These are phyloP conservation scores for Collichthys lucidus DNA, from an alignment of 2,113 vertebrate genomes.

Conservation along the genomic window DNA sequence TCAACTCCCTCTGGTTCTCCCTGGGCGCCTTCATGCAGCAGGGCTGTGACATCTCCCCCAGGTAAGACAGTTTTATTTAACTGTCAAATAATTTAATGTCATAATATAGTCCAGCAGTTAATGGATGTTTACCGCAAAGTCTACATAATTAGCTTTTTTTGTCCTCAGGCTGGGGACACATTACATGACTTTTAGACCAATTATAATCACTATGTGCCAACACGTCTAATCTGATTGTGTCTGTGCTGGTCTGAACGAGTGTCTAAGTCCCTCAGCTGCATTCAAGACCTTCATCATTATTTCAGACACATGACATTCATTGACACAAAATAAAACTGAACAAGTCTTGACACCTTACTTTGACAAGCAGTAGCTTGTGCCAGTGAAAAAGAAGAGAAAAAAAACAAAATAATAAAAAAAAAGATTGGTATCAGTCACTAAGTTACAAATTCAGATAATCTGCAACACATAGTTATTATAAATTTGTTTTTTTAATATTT, in stretches of 20 bases:
- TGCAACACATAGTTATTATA: no score
- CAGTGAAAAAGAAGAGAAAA: not conserved
- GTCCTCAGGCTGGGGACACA: constrained; percentile 17
- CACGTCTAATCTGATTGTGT: constrained; percentile 25
- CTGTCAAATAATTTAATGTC: not conserved
- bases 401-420: not conserved
- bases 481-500: no score
- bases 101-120: not conserved
- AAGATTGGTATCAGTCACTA: no score
- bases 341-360: constrained; percentile 12
- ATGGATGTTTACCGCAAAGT: constrained; percentile 6
- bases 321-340: constrained; percentile 39
- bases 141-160: not conserved
- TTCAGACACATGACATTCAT: constrained; percentile 41
- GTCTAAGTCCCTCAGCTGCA: constrained; percentile 33
- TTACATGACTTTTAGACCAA: constrained; percentile 32
- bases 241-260: not conserved
- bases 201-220: constrained; percentile 25
- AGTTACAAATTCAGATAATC: no score
- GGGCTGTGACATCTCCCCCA: constrained; percentile 99
- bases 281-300: constrained; percentile 32
- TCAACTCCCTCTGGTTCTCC: constrained; percentile 99
- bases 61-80: constrained; percentile 82
- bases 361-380: constrained; percentile 21
- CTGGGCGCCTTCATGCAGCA: constrained; percentile 99